Evolutionary conservation across 1,140 invertebrate genomes (phyloP).

Genomic region (Medauroidea extradentata): DNA sequence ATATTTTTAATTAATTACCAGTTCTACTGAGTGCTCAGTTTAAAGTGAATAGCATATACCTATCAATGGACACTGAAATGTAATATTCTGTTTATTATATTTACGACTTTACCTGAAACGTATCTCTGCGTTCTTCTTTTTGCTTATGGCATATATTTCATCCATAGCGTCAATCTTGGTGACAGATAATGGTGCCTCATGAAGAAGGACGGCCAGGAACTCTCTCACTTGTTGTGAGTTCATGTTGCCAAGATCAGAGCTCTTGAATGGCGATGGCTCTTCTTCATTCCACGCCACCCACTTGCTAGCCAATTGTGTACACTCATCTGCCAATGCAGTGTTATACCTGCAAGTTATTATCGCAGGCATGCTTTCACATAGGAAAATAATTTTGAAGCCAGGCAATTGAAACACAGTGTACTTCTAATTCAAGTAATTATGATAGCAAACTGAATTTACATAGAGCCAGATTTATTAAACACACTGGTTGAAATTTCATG

Average conservation of each 20-base stretch:
- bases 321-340: conserved; percentile 59
- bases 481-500: too few species aligned
- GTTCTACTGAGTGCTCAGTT: too few species aligned
- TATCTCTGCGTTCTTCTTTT: conserved; percentile 73
- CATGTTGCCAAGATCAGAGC: conserved; percentile 52
- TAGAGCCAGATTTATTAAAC: too few species aligned
- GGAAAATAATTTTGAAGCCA: neutral
- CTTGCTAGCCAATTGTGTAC: conserved; percentile 51
- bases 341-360: conserved; percentile 58
- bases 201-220: conserved; percentile 66
- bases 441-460: too few species aligned
- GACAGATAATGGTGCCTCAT: conserved; percentile 48
- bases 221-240: conserved; percentile 64
- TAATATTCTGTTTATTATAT: neutral
- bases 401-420: neutral
- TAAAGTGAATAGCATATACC: too few species aligned
- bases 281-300: conserved; percentile 52
- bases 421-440: neutral
- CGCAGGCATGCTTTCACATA: neutral
- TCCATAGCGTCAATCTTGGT: conserved; percentile 61
- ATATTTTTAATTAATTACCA: too few species aligned
- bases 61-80: neutral
- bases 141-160: conserved; percentile 61
- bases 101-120: conserved; percentile 46
- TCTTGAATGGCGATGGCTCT: conserved; percentile 40